A percentile compares a stretch with the other conserved stretches of the same genome.
Evolutionary conservation across 2,888 invertebrate genomes (phyloP).

Genomic region (Drosophila formosana): DNA sequence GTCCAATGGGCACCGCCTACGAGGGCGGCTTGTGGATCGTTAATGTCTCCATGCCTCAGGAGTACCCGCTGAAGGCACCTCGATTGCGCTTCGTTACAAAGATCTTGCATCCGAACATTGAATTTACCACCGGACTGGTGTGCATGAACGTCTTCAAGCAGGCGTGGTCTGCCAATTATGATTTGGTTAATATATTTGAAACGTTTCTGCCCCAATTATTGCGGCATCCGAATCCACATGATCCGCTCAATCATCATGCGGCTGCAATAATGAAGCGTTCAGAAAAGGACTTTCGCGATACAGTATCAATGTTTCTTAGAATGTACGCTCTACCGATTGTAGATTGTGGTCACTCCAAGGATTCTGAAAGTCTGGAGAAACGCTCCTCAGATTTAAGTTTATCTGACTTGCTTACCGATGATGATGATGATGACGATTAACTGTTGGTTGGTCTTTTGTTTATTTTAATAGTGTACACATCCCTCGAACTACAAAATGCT

Average conservation of each 20-base stretch:
- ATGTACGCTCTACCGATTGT: conserved; percentile 64
- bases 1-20: conserved; percentile 68
- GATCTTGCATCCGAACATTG: conserved; percentile 70
- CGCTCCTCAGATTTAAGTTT: conserved; percentile 65
- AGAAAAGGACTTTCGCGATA: conserved; percentile 56
- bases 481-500: conserved; percentile 34
- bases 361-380: conserved; percentile 44
- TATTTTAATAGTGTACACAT: conserved; percentile 38
- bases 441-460: conserved; percentile 56
- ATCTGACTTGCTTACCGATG: conserved; percentile 58
- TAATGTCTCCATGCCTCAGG: conserved; percentile 57
- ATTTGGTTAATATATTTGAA: conserved; percentile 69
- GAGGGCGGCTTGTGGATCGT: conserved; percentile 70
- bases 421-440: conserved; percentile 54
- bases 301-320: conserved; percentile 52
- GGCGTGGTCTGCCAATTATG: conserved; percentile 70
- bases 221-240: conserved; percentile 65
- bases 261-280: conserved; percentile 62
- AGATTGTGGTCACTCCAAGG: conserved; percentile 5
- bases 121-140: conserved; percentile 63
- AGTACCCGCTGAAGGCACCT: conserved; percentile 68
- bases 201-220: conserved; percentile 68
- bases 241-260: conserved; percentile 63
- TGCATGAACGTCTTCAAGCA: conserved; percentile 74
- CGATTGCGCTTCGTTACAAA: conserved; percentile 63